Base-by-base conservation (phyloP, 2,888 invertebrate species). In the Erebia epiphron region DNA sequence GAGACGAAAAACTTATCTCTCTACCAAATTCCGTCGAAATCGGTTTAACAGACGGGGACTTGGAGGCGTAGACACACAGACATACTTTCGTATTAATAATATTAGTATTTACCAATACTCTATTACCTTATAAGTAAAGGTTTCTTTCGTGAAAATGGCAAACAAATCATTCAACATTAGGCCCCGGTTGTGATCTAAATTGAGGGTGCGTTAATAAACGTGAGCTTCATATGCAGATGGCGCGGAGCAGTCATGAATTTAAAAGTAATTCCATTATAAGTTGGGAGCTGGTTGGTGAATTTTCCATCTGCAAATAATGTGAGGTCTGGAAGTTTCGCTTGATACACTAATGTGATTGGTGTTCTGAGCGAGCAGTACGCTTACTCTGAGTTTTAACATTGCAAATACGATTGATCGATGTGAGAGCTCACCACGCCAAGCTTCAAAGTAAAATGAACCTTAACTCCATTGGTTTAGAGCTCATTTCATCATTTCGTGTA, bases 191-290 rank as follows among this genome's bases (percentile, higher is more conserved):
- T 80, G 78, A 77, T 79, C 77, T 69, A 73, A 74, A 74, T 72
- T 71, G 71, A 63, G 67, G 66, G 63, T 72, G 71, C 61, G 68
- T 72, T 77, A 75, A 79, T 77, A 82, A 85, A 67, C 26, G 18
- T 18, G 60, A 52, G 61, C 52, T 67, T 61, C 67, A 67, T 61
- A 81, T 83, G 81, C 83, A 82, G 77, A 78, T 80, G 76, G 79
- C 74, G 79, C 16, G 58, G 35, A 77, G 79, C 75, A 80, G 79
- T 70, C 82, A 85, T 88, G 86, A 89, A 90, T 89, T 60, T 83
- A 80, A 85, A 89, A 90, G 87, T 86, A 88, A 89, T 89, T 89
- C 87, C 87, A 91, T 91, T 91, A 89, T 85, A 89, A 91, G 86
- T 90, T 89, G 77, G 75, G 75, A 82, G 85, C 83, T 78, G 80